Percentiles rank a stretch among this genome's conserved stretches.
phyloP scores from a whole-genome alignment of 2,888 invertebrate genomes.

The Megastigmus dorsalis region DNA sequence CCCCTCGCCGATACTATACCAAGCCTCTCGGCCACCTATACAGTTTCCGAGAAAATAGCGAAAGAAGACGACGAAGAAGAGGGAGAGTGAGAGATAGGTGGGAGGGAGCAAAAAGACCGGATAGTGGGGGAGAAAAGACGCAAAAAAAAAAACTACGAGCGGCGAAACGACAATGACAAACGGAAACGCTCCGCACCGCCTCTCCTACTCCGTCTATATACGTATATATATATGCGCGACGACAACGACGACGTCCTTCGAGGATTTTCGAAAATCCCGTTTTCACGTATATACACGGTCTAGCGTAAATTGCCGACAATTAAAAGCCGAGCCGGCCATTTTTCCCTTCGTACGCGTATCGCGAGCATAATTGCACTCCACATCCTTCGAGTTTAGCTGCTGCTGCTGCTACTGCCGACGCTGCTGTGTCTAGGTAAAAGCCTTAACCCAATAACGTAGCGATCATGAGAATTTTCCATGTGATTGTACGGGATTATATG shows the following conservation, averaged over 20 bases:
- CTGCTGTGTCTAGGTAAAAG: no score
- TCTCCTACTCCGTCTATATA: neutral
- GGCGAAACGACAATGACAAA: slow-evolving; percentile 16
- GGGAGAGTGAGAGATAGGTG: no score
- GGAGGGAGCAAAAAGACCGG: no score
- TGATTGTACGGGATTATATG: no score
- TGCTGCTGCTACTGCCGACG: neutral
- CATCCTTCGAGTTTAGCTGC: neutral
- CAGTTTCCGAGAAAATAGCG: no score
- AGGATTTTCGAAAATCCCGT: slow-evolving; percentile 35
- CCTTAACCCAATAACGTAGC: slow-evolving; percentile 40
- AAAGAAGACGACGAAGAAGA: no score
- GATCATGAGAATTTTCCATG: neutral
- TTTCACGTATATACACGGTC: no score
- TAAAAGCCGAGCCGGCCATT: slow-evolving; percentile 38
- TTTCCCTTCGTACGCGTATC: slow-evolving; percentile 6
- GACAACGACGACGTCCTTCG: slow-evolving; percentile 39
- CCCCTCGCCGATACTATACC: neutral
- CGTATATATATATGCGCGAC: no score
- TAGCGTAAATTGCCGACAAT: slow-evolving; percentile 47
- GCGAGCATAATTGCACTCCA: neutral
- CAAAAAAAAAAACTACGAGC: neutral
- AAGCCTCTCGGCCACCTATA: no score
- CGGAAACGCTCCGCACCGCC: slow-evolving; percentile 27
- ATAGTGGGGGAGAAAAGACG: no score